Conservation (phyloP, 2,888 invertebrate species). For the Odontothrips loti region DNA sequence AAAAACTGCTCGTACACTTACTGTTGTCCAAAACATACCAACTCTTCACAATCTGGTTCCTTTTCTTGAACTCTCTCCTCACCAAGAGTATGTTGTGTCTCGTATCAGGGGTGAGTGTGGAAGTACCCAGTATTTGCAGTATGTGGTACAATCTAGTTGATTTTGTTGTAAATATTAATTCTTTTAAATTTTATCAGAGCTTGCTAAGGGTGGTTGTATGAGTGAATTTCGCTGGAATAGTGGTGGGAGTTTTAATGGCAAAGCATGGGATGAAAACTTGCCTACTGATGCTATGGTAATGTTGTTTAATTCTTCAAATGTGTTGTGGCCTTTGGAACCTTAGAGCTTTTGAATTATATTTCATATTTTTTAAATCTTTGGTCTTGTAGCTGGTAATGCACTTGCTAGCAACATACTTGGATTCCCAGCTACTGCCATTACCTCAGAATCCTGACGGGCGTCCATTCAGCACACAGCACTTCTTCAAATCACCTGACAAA, state of each 20-base stretch:
- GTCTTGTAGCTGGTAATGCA: slow-evolving; percentile 71
- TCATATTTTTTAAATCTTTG: slow-evolving; percentile 22
- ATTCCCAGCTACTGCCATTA: slow-evolving; percentile 65
- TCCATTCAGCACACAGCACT: slow-evolving; percentile 57
- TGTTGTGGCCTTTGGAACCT: neutral
- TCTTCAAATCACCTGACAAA: slow-evolving; percentile 50
- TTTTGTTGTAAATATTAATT: neutral
- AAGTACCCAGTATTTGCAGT: neutral
- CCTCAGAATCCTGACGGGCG: slow-evolving; percentile 62
- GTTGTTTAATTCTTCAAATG: slow-evolving; percentile 32
- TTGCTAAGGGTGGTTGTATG: slow-evolving; percentile 80
- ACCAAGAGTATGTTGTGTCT: slow-evolving; percentile 80
- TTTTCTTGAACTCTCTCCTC: slow-evolving; percentile 74
- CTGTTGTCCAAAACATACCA: slow-evolving; percentile 48
- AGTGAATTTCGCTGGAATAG: slow-evolving; percentile 85
- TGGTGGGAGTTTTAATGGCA: slow-evolving; percentile 67
- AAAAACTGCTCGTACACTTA: slow-evolving; percentile 62
- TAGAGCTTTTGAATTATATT: slow-evolving; percentile 25
- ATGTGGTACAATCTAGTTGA: too few species aligned
- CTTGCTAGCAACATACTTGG: slow-evolving; percentile 78
- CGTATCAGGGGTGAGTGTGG: slow-evolving; percentile 58
- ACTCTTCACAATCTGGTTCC: slow-evolving; percentile 63
- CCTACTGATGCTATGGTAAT: slow-evolving; percentile 82
- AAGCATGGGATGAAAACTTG: slow-evolving; percentile 74
- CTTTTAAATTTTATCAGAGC: slow-evolving; percentile 49